Conservation (phyloP, 1,140 invertebrate genomes). For the Diabrotica undecimpunctata region DNA sequence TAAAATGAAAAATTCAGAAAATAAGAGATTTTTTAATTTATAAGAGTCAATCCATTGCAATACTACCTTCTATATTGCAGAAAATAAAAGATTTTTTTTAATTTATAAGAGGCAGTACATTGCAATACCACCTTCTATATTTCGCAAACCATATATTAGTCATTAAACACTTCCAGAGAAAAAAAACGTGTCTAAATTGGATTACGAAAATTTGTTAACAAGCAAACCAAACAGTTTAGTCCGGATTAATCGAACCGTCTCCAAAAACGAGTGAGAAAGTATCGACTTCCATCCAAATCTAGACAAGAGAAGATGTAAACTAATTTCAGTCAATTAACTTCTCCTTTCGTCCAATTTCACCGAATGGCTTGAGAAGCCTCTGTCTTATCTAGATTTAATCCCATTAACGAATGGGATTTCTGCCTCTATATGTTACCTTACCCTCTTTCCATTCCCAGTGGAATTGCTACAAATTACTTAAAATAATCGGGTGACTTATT, state of each 20-base stretch:
- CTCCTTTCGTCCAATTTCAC: constrained; percentile 1
- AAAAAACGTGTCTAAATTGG: neutral
- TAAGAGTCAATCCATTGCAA: no score
- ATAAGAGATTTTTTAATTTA: no score
- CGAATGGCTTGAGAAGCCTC: constrained; percentile 1
- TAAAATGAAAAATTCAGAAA: no score
- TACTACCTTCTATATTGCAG: no score
- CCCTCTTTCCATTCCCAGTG: neutral
- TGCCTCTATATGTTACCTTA: neutral
- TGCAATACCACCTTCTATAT: no score
- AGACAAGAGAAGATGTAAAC: constrained; percentile 2
- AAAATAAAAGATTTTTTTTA: no score
- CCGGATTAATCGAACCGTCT: neutral
- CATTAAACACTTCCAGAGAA: neutral
- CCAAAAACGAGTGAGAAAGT: constrained; percentile 2
- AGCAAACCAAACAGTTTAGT: neutral
- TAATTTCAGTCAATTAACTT: neutral
- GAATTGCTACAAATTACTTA: neutral
- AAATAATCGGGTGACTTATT: neutral
- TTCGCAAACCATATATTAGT: no score
- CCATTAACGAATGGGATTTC: neutral
- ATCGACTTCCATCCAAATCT: neutral
- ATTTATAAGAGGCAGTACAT: no score
- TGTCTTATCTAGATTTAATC: constrained; percentile 1
- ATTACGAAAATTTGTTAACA: neutral